These are phyloP conservation scores for Drosophila yooni DNA, from an alignment of 2,888 invertebrate genomes.

Conservation along the genomic window DNA sequence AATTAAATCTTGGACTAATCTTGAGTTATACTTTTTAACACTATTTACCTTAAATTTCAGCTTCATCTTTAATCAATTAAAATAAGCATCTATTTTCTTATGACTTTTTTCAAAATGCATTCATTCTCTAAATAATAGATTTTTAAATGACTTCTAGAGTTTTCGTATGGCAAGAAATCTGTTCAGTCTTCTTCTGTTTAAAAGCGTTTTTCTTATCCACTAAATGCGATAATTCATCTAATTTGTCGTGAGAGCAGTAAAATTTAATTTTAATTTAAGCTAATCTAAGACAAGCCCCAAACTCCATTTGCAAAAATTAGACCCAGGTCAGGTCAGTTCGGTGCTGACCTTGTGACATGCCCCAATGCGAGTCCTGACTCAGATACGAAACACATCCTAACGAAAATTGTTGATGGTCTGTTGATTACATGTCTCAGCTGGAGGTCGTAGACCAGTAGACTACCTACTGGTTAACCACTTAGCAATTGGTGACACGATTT, in stretches of 20 bases:
- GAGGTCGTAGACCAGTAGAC: slow-evolving; percentile 14
- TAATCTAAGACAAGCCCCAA: slow-evolving; percentile 10
- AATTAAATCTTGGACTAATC: neutral
- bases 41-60: neutral
- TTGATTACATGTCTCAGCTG: slow-evolving; percentile 53
- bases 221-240: neutral
- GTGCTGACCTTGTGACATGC: slow-evolving; percentile 45
- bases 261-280: slow-evolving; percentile 3
- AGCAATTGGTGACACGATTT: slow-evolving; percentile 41
- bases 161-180: neutral
- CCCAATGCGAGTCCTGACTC: slow-evolving; percentile 11
- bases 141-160: no score
- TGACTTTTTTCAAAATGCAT: neutral
- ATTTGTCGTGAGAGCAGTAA: neutral
- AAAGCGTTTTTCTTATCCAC: neutral
- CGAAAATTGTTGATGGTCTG: slow-evolving; percentile 38
- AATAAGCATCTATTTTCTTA: neutral
- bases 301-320: slow-evolving; percentile 10
- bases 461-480: slow-evolving; percentile 26
- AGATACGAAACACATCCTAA: slow-evolving; percentile 29
- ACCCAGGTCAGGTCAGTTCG: slow-evolving; percentile 46
- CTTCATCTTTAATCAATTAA: neutral
- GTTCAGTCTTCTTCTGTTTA: neutral
- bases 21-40: neutral
- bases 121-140: neutral